Conservation (phyloP, 2,797 vertebrate species). For the Silurus aristotelis region DNA sequence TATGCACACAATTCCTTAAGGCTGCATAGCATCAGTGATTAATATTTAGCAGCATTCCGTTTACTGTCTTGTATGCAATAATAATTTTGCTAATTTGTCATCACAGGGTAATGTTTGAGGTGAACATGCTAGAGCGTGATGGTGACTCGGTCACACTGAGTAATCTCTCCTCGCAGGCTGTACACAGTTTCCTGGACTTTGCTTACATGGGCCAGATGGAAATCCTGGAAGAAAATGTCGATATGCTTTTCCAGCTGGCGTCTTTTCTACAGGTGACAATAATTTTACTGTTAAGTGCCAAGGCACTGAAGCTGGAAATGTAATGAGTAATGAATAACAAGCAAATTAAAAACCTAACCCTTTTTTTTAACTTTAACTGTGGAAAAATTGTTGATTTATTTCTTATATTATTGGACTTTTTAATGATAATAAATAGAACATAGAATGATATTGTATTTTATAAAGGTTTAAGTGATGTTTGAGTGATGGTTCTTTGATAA, state of each 20-base stretch:
- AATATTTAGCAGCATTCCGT: not conserved
- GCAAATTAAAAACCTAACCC: no score
- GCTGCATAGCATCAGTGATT: not conserved
- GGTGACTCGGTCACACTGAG: conserved; percentile 88
- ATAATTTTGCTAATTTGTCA: not conserved
- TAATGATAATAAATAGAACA: no score
- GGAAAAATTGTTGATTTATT: not conserved
- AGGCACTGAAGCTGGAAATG: not conserved
- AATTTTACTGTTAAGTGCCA: not conserved
- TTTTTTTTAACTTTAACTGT: not conserved
- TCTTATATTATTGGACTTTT: not conserved
- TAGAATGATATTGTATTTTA: no score
- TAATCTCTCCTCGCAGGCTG: conserved; percentile 82
- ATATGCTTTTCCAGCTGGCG: conserved; percentile 88
- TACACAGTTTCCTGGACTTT: conserved; percentile 90
- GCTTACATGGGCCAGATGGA: conserved; percentile 89
- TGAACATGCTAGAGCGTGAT: conserved; percentile 92
- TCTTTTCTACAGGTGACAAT: conserved; percentile 74
- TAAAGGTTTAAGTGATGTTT: not conserved
- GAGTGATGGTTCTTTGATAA: no score
- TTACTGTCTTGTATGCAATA: not conserved
- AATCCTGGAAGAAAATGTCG: conserved; percentile 90
- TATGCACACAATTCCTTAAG: not conserved
- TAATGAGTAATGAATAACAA: not conserved
- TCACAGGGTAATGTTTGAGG: conserved; percentile 94